Evolutionary conservation across 2,113 vertebrate species (phyloP).

Genomic region (Bostrychus sinensis): DNA sequence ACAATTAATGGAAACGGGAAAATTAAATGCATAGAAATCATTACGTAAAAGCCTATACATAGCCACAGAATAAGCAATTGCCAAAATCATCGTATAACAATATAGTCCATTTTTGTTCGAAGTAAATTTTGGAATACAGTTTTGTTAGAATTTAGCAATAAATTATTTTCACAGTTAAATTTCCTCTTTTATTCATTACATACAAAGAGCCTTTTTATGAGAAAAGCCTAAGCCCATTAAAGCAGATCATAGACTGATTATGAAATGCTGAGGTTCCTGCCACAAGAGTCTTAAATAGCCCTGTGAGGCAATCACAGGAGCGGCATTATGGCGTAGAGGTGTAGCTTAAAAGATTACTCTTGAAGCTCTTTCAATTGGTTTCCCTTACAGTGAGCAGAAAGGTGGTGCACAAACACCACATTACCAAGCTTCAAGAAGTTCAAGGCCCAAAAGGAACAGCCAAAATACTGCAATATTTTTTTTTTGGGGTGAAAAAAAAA

Average conservation of each 20-base stretch:
- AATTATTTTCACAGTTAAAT: neutral
- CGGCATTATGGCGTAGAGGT: slow-evolving; percentile 63
- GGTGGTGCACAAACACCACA: slow-evolving; percentile 45
- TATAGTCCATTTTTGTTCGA: too few relatives aligned
- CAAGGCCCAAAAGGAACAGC: slow-evolving; percentile 1
- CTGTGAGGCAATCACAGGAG: slow-evolving; percentile 53
- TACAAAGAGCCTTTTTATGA: slow-evolving; percentile 19
- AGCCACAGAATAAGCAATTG: too few relatives aligned
- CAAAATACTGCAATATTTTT: slow-evolving; percentile 33
- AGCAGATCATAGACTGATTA: slow-evolving; percentile 60
- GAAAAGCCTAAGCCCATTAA: slow-evolving; percentile 25
- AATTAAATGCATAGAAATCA: too few relatives aligned
- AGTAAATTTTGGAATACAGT: too few relatives aligned
- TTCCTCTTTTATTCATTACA: neutral
- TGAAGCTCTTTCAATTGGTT: slow-evolving; percentile 59
- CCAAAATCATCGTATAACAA: too few relatives aligned
- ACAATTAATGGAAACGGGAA: too few relatives aligned
- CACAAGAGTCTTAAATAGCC: slow-evolving; percentile 59
- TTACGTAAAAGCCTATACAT: too few relatives aligned
- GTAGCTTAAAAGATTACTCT: slow-evolving; percentile 70
- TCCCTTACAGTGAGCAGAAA: slow-evolving; percentile 54
- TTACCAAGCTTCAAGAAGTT: slow-evolving; percentile 30
- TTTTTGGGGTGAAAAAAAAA: slow-evolving; percentile 3
- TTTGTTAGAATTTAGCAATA: too few relatives aligned
- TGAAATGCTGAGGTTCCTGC: slow-evolving; percentile 55